Percentiles rank a stretch among this genome's conserved stretches.
These are phyloP conservation scores for Bombus huntii DNA, from an alignment of 1,140 invertebrate species.

Conservation along the genomic window DNA sequence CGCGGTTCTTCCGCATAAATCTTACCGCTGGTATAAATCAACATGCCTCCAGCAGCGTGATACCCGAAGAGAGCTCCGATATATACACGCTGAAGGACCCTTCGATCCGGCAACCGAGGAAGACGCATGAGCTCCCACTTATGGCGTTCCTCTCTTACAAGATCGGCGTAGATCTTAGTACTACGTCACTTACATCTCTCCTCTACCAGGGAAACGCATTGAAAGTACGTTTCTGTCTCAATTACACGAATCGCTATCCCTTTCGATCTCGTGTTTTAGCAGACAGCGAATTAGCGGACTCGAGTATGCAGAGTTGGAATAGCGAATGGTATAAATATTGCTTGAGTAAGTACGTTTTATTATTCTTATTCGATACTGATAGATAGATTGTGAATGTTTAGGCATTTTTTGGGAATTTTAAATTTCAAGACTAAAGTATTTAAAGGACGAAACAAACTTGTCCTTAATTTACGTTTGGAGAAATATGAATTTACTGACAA, in stretches of 20 bases:
- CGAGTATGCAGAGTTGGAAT: too few relatives aligned
- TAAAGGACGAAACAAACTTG: too few relatives aligned
- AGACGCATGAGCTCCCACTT: slow-evolving; percentile 78
- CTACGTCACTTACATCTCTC: slow-evolving; percentile 70
- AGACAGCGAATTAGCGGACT: slow-evolving; percentile 61
- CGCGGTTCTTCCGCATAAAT: slow-evolving; percentile 81
- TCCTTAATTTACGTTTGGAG: too few relatives aligned
- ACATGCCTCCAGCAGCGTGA: slow-evolving; percentile 80
- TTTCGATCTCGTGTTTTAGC: neutral
- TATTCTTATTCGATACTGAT: too few relatives aligned
- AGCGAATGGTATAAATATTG: too few relatives aligned
- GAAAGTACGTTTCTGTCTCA: slow-evolving; percentile 6
- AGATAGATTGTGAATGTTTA: too few relatives aligned
- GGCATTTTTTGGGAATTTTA: too few relatives aligned
- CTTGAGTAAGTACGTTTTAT: too few relatives aligned
- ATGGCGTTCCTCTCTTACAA: slow-evolving; percentile 67
- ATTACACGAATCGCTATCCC: slow-evolving; percentile 3
- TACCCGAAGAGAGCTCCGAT: slow-evolving; percentile 71
- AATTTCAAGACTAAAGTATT: too few relatives aligned
- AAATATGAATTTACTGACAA: too few relatives aligned
- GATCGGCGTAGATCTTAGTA: slow-evolving; percentile 60
- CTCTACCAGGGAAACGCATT: neutral
- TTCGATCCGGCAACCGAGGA: slow-evolving; percentile 78
- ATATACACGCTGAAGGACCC: slow-evolving; percentile 72
- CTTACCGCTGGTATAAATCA: slow-evolving; percentile 80